Evolutionary conservation across 2,888 invertebrate genomes (phyloP), one percentile per base, ranked within the genome.

Genomic region (Scaptomyza tumidula): DNA sequence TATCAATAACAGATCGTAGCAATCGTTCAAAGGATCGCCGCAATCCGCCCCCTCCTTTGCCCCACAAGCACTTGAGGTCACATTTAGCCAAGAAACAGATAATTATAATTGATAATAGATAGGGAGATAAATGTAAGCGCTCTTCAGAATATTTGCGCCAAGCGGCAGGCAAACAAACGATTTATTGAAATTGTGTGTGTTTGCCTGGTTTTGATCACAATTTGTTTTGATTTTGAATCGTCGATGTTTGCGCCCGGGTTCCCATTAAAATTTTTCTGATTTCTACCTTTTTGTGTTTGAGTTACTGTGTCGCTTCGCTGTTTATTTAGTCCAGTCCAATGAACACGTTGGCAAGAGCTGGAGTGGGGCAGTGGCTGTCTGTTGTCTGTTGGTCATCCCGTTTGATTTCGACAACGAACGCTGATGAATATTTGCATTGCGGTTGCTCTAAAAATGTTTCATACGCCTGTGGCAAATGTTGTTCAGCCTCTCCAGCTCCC

Each of bases 341-440:
- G 60, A 16, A 13, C 24, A 19, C 10, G n/a, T 2, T 11, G 2
- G 44, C 2, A 4, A 11, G 29, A 29, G 9, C 7, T 1, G 6
- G 29, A 6, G 37, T 4, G 13, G 27, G 46, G 37, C 33, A 6
- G 46, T 27, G 27, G 43, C 11, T 14, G 43, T 10, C n/a, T 11
- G 24, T 1, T 52, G 52, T 52, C 1, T 52, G 52, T 52, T 48
- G 48, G 62, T 55, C 54, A 35, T 52, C 50, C 39, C 66, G 41
- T 71, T 71, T 71, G 71, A 50, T 53, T 64, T 66, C 31, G 67
- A 43, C 54, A 54, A 35, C 19, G 19, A 19, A 19, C 39, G 39
- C 54, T 66, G 66, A 67, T 66, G 71, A 78, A 78, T 78, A 79
- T 79, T 77, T 79, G 74, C 72, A 72, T 59, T 78, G 75, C 65